Conservation (phyloP, 2,888 invertebrate genomes). For the Metalampra italica region DNA sequence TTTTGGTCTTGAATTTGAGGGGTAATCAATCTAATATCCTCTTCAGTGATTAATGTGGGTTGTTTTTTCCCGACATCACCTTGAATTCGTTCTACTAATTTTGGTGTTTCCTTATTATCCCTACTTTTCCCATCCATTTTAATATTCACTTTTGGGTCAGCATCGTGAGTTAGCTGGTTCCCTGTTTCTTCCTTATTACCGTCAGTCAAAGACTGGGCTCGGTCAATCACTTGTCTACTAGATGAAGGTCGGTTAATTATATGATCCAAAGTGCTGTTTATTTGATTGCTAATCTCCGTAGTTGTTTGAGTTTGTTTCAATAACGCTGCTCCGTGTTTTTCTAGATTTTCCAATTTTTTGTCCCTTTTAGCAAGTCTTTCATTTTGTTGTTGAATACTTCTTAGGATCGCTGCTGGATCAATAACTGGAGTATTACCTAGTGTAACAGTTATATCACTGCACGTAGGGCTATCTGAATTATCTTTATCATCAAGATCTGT, state of each 20-base stretch:
- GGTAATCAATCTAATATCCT: neutral
- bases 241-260: constrained; percentile 29
- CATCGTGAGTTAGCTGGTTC: neutral
- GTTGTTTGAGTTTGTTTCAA: constrained; percentile 19
- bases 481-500: neutral
- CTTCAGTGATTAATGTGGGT: neutral
- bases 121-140: neutral
- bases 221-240: constrained; percentile 12
- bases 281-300: constrained; percentile 13
- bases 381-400: constrained; percentile 36
- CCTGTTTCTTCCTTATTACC: neutral
- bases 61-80: neutral
- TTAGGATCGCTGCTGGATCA: constrained; percentile 38
- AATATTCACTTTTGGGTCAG: neutral
- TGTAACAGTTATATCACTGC: neutral
- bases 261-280: constrained; percentile 20
- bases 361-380: constrained; percentile 23
- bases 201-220: constrained; percentile 8
- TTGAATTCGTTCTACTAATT: neutral
- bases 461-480: neutral
- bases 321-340: constrained; percentile 14
- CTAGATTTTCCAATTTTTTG: constrained; percentile 17
- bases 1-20: neutral
- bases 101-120: neutral
- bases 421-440: constrained; percentile 12